phyloP scores from a whole-genome alignment of 2,113 vertebrate genomes.

The Pagrus major region DNA sequence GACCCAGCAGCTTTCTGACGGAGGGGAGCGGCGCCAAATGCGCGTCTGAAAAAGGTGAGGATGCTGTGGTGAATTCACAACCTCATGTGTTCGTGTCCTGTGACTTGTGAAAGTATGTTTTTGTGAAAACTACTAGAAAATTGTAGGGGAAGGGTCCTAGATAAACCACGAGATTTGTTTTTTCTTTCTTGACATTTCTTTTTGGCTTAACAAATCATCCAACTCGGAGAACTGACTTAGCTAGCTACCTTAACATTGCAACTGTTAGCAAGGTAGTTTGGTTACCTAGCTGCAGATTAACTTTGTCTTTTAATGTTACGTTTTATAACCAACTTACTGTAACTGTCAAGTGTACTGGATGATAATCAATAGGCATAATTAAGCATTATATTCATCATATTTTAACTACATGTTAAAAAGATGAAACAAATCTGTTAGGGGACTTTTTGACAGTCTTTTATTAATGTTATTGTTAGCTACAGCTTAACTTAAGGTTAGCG shows the following conservation, averaged over 20 bases:
- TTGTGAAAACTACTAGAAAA: not conserved
- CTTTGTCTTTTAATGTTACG: not conserved
- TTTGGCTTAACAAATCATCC: not conserved
- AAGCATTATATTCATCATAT: not conserved
- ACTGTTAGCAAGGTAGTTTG: not conserved
- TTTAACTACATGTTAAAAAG: not conserved
- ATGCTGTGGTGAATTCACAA: not conserved
- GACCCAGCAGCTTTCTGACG: not conserved
- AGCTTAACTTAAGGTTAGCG: not conserved
- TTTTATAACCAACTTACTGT: not conserved
- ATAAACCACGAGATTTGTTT: not conserved
- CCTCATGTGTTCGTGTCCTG: too few relatives aligned
- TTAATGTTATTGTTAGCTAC: not conserved
- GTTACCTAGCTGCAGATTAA: not conserved
- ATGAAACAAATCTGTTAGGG: not conserved
- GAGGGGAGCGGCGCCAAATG: constrained; percentile 27
- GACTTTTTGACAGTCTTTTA: not conserved
- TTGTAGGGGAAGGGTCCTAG: not conserved
- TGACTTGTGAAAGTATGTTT: not conserved
- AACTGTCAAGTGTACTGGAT: not conserved
- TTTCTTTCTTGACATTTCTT: not conserved
- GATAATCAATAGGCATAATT: not conserved
- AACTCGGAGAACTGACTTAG: not conserved
- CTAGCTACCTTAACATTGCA: too few relatives aligned
- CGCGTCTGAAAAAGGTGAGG: constrained; percentile 36